Evolutionary conservation across 2,888 invertebrate species (phyloP).

Genomic region (Pyrrhia umbra): DNA sequence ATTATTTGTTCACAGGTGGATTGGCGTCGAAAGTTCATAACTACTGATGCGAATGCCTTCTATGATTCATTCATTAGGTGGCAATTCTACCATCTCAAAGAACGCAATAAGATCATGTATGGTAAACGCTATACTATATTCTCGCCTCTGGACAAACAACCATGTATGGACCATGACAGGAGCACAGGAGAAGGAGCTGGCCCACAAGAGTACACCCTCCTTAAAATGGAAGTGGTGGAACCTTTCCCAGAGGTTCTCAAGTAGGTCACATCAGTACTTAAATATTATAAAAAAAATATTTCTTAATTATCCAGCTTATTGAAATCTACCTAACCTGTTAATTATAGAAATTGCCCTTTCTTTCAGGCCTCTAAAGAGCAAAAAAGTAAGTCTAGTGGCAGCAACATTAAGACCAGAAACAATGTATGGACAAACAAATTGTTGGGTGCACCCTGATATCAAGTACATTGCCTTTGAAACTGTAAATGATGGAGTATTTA

Average conservation of each 20-base stretch:
- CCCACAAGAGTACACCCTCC: constrained; percentile 98
- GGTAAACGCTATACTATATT: constrained; percentile 99
- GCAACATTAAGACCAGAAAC: constrained; percentile 99
- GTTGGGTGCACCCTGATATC: constrained; percentile 99
- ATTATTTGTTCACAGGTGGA: constrained; percentile 92
- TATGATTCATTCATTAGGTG: constrained; percentile 99
- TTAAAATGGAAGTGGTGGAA: constrained; percentile 96
- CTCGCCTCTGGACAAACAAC: constrained; percentile 98
- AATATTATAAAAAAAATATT: no score
- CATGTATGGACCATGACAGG: constrained; percentile 99
- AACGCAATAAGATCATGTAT: constrained; percentile 97
- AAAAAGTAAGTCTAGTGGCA: constrained; percentile 96
- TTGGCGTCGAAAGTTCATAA: constrained; percentile 99
- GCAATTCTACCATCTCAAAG: constrained; percentile 97
- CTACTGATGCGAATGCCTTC: constrained; percentile 99
- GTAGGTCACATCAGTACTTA: constrained; percentile 79
- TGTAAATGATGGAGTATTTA: constrained; percentile 93
- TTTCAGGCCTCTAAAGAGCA: constrained; percentile 87
- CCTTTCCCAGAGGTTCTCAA: constrained; percentile 93
- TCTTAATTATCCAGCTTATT: not conserved
- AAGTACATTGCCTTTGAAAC: constrained; percentile 96
- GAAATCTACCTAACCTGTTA: not conserved
- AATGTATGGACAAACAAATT: constrained; percentile 99
- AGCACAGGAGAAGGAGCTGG: constrained; percentile 99
- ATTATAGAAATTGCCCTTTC: not conserved